These are phyloP conservation scores for Nemotelus pantherinus DNA, from an alignment of 2,888 invertebrate species.

Conservation along the genomic window DNA sequence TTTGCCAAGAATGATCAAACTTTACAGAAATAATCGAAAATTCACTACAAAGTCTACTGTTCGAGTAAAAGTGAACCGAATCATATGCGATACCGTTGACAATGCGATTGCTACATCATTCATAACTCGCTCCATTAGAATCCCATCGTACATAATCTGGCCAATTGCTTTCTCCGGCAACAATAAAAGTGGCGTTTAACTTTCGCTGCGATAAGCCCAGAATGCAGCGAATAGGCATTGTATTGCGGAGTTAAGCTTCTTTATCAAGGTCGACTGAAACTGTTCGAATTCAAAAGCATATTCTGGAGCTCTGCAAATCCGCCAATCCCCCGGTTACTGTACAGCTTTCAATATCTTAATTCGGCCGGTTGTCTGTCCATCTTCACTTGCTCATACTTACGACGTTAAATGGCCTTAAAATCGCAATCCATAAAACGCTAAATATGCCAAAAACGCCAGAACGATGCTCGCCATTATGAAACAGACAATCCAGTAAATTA, in stretches of 20 bases:
- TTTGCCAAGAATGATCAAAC: no score
- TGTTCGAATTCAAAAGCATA: not conserved
- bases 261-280: slow-evolving; percentile 27
- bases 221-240: not conserved
- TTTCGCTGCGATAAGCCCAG: slow-evolving; percentile 3
- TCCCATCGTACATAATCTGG: no score
- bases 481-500: slow-evolving; percentile 20
- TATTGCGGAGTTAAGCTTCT: not conserved
- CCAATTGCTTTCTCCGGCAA: no score
- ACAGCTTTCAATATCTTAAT: not conserved
- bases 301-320: not conserved
- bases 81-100: not conserved
- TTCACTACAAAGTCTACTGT: no score
- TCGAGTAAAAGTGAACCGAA: not conserved
- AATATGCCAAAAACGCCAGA: not conserved
- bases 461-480: slow-evolving; percentile 7
- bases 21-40: no score
- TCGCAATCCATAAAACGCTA: slow-evolving; percentile 24
- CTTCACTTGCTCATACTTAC: slow-evolving; percentile 11
- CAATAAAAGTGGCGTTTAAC: not conserved
- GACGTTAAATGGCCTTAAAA: slow-evolving; percentile 21
- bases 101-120: not conserved
- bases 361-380: not conserved
- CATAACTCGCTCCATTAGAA: not conserved
- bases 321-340: no score